phyloP scores from a whole-genome alignment of 2,797 vertebrate species.

The Myioborus melanocephalus region DNA sequence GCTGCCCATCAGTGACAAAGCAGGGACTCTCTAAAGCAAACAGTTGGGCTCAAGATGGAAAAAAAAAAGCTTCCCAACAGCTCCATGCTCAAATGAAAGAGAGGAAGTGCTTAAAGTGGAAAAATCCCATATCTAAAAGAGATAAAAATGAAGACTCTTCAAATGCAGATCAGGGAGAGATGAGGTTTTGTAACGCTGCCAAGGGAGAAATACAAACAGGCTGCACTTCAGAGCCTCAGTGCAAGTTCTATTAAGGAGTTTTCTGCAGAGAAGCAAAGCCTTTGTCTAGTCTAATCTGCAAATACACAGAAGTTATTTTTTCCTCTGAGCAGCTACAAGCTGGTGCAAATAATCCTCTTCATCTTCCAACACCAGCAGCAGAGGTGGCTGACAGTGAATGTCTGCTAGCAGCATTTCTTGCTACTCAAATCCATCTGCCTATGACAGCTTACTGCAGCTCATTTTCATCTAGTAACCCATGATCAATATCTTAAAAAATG shows the following conservation, averaged over 20 bases:
- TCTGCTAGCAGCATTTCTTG: constrained; percentile 34
- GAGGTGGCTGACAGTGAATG: constrained; percentile 23
- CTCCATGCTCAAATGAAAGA: not conserved
- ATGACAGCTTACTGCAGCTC: not conserved
- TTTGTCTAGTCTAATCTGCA: constrained; percentile 30
- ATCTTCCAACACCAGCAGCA: constrained; percentile 53
- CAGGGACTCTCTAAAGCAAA: not conserved
- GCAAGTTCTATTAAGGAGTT: constrained; percentile 39
- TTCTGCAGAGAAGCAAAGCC: constrained; percentile 9
- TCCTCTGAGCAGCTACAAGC: constrained; percentile 36
- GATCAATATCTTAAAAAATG: not conserved
- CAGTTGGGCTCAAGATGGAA: not conserved
- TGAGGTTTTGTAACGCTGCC: constrained; percentile 8
- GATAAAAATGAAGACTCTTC: constrained; percentile 19
- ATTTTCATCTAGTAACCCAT: not conserved
- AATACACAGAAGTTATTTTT: constrained; percentile 39
- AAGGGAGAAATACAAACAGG: constrained; percentile 7
- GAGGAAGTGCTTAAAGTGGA: not conserved
- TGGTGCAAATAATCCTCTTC: constrained; percentile 57
- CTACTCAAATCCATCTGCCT: not conserved
- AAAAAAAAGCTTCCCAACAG: not conserved
- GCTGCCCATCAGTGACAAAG: constrained; percentile 4
- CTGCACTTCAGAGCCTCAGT: constrained; percentile 15
- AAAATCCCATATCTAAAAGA: not conserved
- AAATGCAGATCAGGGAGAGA: constrained; percentile 44